Base-by-base conservation (phyloP, 1,140 invertebrate species). In the Leptopilina boulardi region DNA sequence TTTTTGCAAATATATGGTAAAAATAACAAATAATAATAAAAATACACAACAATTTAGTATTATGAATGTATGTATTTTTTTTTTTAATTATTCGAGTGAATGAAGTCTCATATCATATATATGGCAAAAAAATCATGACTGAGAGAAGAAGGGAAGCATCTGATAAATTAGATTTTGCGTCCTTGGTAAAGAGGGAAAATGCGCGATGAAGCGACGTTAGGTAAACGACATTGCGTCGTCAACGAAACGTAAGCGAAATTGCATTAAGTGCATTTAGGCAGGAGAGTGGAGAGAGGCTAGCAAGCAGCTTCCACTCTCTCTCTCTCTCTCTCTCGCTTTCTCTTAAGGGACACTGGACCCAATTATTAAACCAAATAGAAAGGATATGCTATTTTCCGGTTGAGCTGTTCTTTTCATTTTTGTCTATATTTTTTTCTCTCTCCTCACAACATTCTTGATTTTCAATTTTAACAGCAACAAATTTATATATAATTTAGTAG, bases 201-300 rank as follows among this genome's bases (percentile, higher is more conserved):
- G 56, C 11, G 5, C 66, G 71, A 54, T 51, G 75, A 77, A 77
- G 78, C 71, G 74, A 80, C 54, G 80, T 80, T 77, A 79, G 77
- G 82, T 78, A 87, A 83, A 87, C 79, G 84, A 84, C 83, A 71
- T 87, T 83, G 83, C 81, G 82, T 86, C 79, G 83, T 79, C 78
- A 83, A 85, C 79, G 82, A 83, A 86, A 86, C 79, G 83, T 80
- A 86, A 82, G 56, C 70, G 75, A 82, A 88, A 88, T 88, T 82
- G 76, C 82, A 87, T 88, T 87, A 88, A 86, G 76, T 83, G 85
- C 80, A 86, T 84, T 87, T 87, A 83, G 75, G 79, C 75, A 15
- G 2, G 73, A 76, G 77, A 82, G n/a, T n/a, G n/a, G n/a, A n/a
- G n/a, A 34, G 30, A 34, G 80, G 44, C 70, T 79, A n/a, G n/a